Evolutionary conservation across 2,113 vertebrate species (phyloP), one percentile per base, ranked within the genome.

Genomic region (Antigone vipio): DNA sequence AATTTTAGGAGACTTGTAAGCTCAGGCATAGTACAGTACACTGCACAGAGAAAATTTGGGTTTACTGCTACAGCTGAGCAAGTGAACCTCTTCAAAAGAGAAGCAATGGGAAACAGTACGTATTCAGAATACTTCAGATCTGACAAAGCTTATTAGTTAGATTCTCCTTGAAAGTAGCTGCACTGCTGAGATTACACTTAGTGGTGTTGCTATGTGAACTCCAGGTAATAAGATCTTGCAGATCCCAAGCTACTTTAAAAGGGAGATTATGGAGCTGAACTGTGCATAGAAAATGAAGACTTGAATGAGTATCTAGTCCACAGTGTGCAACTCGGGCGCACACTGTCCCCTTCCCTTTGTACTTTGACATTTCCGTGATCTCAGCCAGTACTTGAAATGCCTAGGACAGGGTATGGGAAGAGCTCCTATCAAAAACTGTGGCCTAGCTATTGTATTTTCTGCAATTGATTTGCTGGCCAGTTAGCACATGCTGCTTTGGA

Each of bases 281-380:
- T 32, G 12, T 58, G 30, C 55, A 56, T 35, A 82, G 55, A 52
- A 85, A 60, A 47, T 42, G 9, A 40, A 42, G 19, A 27, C 14
- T 34, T 73, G 18, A 60, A 81, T 30, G 27, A 42, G 10, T 42
- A 27, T 73, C 53, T 73, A 45, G 55, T 64, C n/a, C 16, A 27
- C 2, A 6, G 7, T 60, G 32, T 85, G 55, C 50, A 64, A 8
- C 45, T 82, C 0, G 0, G 14, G 35, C 4, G 5, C 29, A 9
- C 14, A 1, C 7, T 10, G 0, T n/a, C n/a, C 68, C 71, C 20
- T 81, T 49, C 42, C 11, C 12, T 76, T 90, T 0, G 0, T 58
- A 80, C 20, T 63, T 24, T 63, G 49, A 68, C 20, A 15, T 1
- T 72, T 80, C 38, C 2, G 1, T 76, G 34, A 45, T 94, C 38